Conservation (phyloP, 2,888 invertebrate species). For the Tolmerus cingulatus region DNA sequence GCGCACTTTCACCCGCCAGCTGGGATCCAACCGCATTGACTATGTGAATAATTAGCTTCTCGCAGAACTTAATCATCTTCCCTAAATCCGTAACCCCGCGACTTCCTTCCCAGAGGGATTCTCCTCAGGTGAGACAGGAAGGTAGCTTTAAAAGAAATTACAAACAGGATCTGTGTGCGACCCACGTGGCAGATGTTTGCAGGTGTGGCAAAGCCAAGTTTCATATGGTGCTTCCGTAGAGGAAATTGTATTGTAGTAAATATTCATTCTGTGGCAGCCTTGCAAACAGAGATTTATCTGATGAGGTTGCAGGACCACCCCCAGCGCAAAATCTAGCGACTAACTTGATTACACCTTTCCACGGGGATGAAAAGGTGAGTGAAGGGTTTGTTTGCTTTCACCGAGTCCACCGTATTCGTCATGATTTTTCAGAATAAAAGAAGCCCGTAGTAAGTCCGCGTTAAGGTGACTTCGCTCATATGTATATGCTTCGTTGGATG, state of each 20-base stretch:
- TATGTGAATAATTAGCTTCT: background rate
- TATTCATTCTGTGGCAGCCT: background rate
- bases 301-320: background rate
- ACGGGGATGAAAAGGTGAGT: background rate
- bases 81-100: background rate
- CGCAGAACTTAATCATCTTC: background rate
- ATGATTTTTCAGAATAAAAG: background rate
- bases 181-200: background rate
- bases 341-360: background rate
- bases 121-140: background rate
- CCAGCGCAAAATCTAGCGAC: background rate
- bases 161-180: background rate
- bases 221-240: background rate
- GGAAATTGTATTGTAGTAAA: slow-evolving; percentile 23
- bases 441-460: background rate
- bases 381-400: background rate
- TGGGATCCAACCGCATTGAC: background rate
- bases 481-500: background rate
- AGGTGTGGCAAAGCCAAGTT: background rate
- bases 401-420: background rate
- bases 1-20: background rate
- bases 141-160: background rate
- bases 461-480: background rate
- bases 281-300: slow-evolving; percentile 13
- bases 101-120: background rate